Evolutionary conservation across 1,140 invertebrate species (phyloP), one percentile per base, ranked within the genome.

Genomic region (Trachymyrmex cornetzi): DNA sequence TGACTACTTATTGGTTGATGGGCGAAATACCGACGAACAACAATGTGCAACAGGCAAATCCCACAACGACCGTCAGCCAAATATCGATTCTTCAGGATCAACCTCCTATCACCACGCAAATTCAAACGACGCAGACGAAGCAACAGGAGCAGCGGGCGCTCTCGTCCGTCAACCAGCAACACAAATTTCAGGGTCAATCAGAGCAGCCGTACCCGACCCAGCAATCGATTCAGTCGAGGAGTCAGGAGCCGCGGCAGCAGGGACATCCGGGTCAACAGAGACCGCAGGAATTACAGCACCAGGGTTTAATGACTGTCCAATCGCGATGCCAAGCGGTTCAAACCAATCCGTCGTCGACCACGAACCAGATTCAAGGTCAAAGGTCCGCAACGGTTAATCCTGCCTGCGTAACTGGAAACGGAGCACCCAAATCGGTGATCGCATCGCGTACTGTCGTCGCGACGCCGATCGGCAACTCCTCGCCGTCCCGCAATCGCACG

Each of bases 1-100:
- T 98, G 96, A 97, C 97, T 71, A 99, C 98, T 7, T 99, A 98
- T 94, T 99, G 98, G 98, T 95, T 99, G 34, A 96, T 97, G 63
- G 98, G 98, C 12, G 97, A 98, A 59, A 95, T 95, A 24, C 77
- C 91, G 53, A 86, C 57, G 5, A 91, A 88, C 38, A 91, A 89
- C 7, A 92, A 89, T 50, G 84, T 91, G 9, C 90, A 91, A 59
- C 89, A 86, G 50, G 84, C 50, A 22, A 89, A 59, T 53, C 63
- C 57, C 34, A 34, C 69, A 16, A 30, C 71, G 34, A 77, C 77
- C 1, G 66, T 55, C 19, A 3, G 24, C 3, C 77, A 85, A 24
- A 30, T 53, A 34, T 57, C 85, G 63, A 5, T 44, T 1, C 22
- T 48, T 14, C 48, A 63, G 14, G 55, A 77, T 64, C 79, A 48